phyloP scores from a whole-genome alignment of 1,140 invertebrate genomes.

The Drosophila tristis region DNA sequence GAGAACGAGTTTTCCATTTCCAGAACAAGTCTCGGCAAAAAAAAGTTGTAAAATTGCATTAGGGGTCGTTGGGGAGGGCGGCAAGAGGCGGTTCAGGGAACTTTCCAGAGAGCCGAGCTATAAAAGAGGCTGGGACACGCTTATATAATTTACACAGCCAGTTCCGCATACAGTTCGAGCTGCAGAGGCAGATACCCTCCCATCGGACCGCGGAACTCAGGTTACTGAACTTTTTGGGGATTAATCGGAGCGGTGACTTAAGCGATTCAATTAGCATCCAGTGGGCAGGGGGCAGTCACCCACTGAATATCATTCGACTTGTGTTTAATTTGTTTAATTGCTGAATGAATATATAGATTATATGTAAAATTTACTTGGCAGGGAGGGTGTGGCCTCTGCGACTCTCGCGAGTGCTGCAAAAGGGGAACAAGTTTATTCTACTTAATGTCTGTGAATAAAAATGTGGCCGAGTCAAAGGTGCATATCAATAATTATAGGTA shows the following conservation, averaged over 20 bases:
- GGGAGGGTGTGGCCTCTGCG: too few species aligned
- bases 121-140: conserved; percentile 6
- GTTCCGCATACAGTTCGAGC: conserved; percentile 38
- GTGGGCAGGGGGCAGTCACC: not conserved
- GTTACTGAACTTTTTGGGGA: conserved; percentile 35
- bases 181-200: conserved; percentile 26
- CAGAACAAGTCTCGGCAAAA: conserved; percentile 49
- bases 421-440: too few species aligned
- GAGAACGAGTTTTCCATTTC: conserved; percentile 71
- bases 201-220: not conserved
- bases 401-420: too few species aligned
- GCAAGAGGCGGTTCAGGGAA: conserved; percentile 52
- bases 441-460: too few species aligned
- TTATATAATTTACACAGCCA: conserved; percentile 58
- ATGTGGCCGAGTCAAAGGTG: too few species aligned
- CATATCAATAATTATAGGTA: too few species aligned
- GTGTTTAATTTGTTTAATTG: too few species aligned
- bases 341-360: too few species aligned
- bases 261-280: conserved; percentile 37
- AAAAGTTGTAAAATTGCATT: conserved; percentile 73
- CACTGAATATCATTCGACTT: not conserved
- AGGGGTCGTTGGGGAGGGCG: not conserved
- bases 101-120: conserved; percentile 37
- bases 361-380: too few species aligned
- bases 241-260: conserved; percentile 30